Percentiles rank a stretch among this genome's conserved stretches.
Conservation (phyloP, 2,113 vertebrate genomes). For the Stictonetta naevosa region DNA sequence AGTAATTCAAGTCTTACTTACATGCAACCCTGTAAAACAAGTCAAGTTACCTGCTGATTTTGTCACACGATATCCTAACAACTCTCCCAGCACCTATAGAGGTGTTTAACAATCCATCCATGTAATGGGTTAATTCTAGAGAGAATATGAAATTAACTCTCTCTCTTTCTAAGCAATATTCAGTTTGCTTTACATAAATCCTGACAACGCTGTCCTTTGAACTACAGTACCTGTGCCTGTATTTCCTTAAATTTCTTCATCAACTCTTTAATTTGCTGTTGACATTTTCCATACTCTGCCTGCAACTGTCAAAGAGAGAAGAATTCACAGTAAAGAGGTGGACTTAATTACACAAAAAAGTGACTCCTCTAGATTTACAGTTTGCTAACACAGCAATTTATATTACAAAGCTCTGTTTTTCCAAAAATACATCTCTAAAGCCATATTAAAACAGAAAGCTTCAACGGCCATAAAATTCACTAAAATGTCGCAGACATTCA, state of each 20-base stretch:
- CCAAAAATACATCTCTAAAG: neutral
- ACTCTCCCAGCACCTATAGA: neutral
- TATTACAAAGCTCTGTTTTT: neutral
- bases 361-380: neutral
- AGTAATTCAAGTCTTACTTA: neutral
- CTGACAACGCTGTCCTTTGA: neutral
- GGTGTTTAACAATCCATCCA: neutral
- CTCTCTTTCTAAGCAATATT: neutral
- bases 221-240: conserved; percentile 85
- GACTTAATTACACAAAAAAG: neutral
- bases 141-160: neutral
- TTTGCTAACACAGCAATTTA: neutral
- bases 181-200: neutral
- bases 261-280: conserved; percentile 88
- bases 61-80: neutral
- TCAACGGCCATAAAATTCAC: neutral
- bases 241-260: conserved; percentile 86
- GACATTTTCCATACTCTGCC: conserved; percentile 87
- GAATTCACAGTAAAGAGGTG: conserved; percentile 4
- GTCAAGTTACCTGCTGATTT: neutral
- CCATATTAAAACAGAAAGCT: neutral
- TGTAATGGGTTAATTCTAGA: neutral
- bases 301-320: conserved; percentile 82
- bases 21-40: rapidly evolving
- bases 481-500: neutral